phyloP scores from a whole-genome alignment of 2,888 invertebrate species.

The Pocota personata region DNA sequence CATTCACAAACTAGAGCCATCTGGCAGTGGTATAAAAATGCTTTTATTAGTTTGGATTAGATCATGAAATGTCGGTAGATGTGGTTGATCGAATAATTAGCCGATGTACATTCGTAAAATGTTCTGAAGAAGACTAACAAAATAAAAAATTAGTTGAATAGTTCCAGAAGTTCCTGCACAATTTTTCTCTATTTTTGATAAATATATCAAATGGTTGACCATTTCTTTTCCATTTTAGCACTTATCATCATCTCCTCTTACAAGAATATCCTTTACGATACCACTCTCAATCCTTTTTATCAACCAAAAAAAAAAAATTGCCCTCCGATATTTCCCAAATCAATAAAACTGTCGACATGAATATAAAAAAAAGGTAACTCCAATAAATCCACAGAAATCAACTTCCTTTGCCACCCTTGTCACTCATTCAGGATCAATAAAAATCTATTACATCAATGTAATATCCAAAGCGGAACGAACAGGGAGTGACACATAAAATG shows the following conservation, averaged over 20 bases:
- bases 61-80: too few relatives aligned
- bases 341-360: slow-evolving; percentile 70
- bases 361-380: slow-evolving; percentile 39
- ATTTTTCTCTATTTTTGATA: neutral
- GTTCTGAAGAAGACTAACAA: too few relatives aligned
- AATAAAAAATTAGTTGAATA: too few relatives aligned
- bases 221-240: neutral
- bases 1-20: too few relatives aligned
- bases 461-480: slow-evolving; percentile 45
- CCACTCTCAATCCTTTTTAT: neutral
- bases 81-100: too few relatives aligned
- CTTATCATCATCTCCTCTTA: neutral
- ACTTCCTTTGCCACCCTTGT: slow-evolving; percentile 48
- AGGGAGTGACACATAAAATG: slow-evolving; percentile 40
- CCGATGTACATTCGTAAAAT: too few relatives aligned
- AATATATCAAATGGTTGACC: neutral
- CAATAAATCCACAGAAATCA: slow-evolving; percentile 64
- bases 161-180: too few relatives aligned
- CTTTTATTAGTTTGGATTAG: too few relatives aligned
- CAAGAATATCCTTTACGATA: neutral
- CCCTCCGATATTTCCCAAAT: slow-evolving; percentile 28
- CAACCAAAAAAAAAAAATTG: neutral
- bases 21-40: too few relatives aligned
- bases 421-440: slow-evolving; percentile 70
- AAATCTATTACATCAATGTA: slow-evolving; percentile 69